Conservation (phyloP, 2,113 vertebrate species). For the Paedocypris sp. region DNA sequence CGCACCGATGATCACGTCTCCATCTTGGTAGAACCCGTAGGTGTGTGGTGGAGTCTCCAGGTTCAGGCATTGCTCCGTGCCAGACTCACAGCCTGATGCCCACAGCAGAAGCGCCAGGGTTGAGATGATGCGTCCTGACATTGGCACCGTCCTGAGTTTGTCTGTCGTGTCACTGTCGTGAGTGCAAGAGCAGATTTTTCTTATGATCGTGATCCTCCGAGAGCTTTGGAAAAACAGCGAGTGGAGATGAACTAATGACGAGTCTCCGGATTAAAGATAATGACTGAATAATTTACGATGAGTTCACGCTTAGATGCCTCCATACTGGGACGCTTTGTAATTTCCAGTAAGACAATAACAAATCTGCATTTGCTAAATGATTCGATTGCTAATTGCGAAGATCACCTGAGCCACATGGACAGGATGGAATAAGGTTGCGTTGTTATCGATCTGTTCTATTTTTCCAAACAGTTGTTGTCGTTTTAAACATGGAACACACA, state of each 20-base stretch:
- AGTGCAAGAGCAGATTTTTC: conserved; percentile 33
- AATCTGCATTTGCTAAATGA: no score
- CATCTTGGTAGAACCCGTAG: conserved; percentile 49
- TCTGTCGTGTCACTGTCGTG: conserved; percentile 6
- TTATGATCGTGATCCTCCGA: conserved; percentile 25
- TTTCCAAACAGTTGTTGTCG: no score
- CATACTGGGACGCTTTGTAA: neutral
- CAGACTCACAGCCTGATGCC: neutral
- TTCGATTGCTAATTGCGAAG: no score
- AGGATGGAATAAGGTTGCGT: no score
- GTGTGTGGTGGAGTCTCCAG: conserved; percentile 20
- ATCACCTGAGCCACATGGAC: no score
- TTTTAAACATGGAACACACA: no score
- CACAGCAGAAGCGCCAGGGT: conserved; percentile 14
- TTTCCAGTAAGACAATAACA: no score
- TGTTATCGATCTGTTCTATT: no score
- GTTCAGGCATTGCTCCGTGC: conserved; percentile 33
- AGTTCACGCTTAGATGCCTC: neutral
- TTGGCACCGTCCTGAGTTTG: neutral
- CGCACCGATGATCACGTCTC: conserved; percentile 53
- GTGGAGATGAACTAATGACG: neutral
- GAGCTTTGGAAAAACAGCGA: neutral
- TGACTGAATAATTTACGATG: conserved; percentile 22
- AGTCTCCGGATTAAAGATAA: conserved; percentile 19
- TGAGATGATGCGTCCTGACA: neutral